Evolutionary conservation across 2,888 invertebrate genomes (phyloP).

Genomic region (Trichacis sp.): DNA sequence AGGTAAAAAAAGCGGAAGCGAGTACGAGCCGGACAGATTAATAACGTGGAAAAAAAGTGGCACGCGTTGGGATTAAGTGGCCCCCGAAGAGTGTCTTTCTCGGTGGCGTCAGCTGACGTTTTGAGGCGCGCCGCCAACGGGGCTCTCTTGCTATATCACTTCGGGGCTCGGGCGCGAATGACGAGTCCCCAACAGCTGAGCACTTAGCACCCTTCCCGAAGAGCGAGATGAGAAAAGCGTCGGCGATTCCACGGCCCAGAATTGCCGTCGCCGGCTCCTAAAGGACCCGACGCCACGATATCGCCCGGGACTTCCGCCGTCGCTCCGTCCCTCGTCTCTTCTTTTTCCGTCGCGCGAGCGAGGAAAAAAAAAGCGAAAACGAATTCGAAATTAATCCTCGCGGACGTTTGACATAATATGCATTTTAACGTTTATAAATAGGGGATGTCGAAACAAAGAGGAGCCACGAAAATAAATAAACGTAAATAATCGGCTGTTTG

Average conservation of each 20-base stretch:
- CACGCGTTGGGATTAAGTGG: slow-evolving; percentile 7
- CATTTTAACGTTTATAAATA: background rate
- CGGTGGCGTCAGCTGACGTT: slow-evolving; percentile 2
- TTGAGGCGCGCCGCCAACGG: slow-evolving; percentile 23
- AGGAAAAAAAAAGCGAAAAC: background rate
- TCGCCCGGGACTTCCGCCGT: slow-evolving; percentile 53
- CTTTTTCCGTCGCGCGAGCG: background rate
- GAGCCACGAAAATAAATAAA: slow-evolving; percentile 9
- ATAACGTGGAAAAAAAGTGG: slow-evolving; percentile 8
- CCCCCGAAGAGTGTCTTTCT: background rate
- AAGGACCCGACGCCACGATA: slow-evolving; percentile 46
- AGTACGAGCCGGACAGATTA: background rate
- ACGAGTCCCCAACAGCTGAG: slow-evolving; percentile 63
- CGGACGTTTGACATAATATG: slow-evolving; percentile 8
- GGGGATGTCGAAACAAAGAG: slow-evolving; percentile 5
- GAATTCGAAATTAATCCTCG: background rate
- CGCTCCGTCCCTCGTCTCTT: slow-evolving; percentile 4
- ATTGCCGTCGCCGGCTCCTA: slow-evolving; percentile 33
- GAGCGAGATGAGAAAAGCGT: slow-evolving; percentile 17
- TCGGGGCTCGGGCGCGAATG: slow-evolving; percentile 34
- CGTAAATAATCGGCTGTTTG: background rate
- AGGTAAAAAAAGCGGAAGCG: slow-evolving; percentile 5
- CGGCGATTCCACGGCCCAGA: slow-evolving; percentile 2
- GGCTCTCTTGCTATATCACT: background rate
- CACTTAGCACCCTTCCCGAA: slow-evolving; percentile 47